Percentiles rank a stretch among this genome's conserved stretches.
Conservation (phyloP, 2,113 vertebrate genomes). For the Vulpes lagopus region DNA sequence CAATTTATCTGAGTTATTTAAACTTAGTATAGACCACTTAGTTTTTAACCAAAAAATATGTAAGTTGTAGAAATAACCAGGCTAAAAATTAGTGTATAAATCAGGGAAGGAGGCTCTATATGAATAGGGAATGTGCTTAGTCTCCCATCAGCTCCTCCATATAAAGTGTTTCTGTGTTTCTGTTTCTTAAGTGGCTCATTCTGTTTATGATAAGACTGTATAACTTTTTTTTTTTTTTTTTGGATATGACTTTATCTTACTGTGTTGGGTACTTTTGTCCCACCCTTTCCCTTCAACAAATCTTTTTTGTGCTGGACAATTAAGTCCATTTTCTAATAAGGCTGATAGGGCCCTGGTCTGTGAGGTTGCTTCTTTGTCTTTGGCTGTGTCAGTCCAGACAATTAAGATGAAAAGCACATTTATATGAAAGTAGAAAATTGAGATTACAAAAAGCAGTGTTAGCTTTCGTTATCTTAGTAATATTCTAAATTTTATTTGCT, state of each 20-base stretch:
- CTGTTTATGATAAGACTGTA: constrained; percentile 40
- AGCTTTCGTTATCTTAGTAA: constrained; percentile 81
- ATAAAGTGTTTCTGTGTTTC: constrained; percentile 32
- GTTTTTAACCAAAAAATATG: background rate
- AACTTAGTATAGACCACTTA: background rate
- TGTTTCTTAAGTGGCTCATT: background rate
- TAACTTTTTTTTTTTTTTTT: background rate
- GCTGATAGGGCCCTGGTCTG: constrained; percentile 46
- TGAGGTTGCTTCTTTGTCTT: constrained; percentile 69
- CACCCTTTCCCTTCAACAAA: constrained; percentile 12
- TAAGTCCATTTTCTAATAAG: constrained; percentile 70
- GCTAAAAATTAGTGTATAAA: background rate
- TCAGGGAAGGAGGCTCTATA: background rate
- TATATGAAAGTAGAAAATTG: constrained; percentile 73
- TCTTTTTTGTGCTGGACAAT: constrained; percentile 63
- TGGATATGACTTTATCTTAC: constrained; percentile 41
- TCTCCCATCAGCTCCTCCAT: background rate
- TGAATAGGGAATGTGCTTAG: background rate
- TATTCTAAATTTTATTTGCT: constrained; percentile 78
- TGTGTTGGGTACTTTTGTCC: constrained; percentile 45
- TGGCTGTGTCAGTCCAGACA: constrained; percentile 66
- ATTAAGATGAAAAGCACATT: constrained; percentile 80
- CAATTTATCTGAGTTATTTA: constrained; percentile 41
- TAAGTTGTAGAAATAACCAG: background rate
- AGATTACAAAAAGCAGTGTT: constrained; percentile 73